Evolutionary conservation across 2,888 invertebrate genomes (phyloP).

Genomic region (Leucozona laternaria): DNA sequence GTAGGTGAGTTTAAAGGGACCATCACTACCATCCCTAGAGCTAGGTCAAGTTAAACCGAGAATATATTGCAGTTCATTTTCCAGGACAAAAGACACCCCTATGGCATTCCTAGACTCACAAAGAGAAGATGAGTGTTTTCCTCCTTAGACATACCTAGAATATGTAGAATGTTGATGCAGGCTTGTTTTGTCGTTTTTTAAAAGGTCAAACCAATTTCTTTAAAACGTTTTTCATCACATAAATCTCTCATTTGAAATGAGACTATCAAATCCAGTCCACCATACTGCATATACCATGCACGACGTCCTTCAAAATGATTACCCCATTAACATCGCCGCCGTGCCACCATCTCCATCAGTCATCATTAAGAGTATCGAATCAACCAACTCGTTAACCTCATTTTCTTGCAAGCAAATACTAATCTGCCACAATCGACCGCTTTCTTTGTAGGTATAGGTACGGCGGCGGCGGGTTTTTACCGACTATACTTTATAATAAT

Average conservation of each 20-base stretch:
- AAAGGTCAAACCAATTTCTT: not conserved
- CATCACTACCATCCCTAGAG: not conserved
- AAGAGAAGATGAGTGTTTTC: not conserved
- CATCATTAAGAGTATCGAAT: conserved; percentile 37
- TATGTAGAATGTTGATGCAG: not conserved
- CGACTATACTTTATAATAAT: conserved; percentile 33
- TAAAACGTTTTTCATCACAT: not conserved
- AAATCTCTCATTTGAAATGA: not conserved
- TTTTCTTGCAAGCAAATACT: conserved; percentile 11
- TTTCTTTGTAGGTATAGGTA: not conserved
- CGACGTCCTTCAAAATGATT: conserved; percentile 19
- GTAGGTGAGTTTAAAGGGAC: not conserved
- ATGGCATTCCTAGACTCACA: not conserved
- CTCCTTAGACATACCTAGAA: not conserved
- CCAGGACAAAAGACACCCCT: not conserved
- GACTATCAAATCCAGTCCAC: conserved; percentile 1
- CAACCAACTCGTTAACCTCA: conserved; percentile 19
- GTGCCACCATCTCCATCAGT: not conserved
- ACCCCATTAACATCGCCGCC: conserved; percentile 3
- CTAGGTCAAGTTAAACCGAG: not conserved
- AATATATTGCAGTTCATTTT: not conserved
- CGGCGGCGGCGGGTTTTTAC: not conserved
- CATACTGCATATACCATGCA: not conserved
- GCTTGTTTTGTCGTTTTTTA: not conserved
- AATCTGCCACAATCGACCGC: conserved; percentile 5